Conservation (phyloP, 2,113 vertebrate species). For the Brachionichthys hirsutus region DNA sequence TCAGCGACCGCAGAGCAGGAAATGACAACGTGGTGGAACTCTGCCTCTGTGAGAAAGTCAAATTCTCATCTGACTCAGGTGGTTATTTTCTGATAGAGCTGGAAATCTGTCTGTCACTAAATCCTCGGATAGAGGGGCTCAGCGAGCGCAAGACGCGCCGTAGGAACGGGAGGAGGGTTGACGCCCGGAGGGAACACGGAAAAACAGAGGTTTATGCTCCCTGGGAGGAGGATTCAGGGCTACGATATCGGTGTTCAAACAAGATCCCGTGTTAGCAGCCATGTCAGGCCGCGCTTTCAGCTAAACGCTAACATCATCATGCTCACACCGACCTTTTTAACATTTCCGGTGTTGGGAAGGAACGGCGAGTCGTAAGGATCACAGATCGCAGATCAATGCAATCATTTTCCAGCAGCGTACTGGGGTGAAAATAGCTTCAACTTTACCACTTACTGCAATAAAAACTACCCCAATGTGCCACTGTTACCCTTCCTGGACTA, state of each 20-base stretch:
- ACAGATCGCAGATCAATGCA: too few relatives aligned
- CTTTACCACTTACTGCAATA: too few relatives aligned
- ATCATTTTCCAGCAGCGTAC: too few relatives aligned
- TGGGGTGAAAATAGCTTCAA: too few relatives aligned
- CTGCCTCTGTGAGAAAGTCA: slow-evolving; percentile 8
- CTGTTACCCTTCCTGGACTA: too few relatives aligned
- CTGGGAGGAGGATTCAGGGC: neutral
- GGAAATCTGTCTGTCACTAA: slow-evolving; percentile 47
- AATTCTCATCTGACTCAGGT: slow-evolving; percentile 23
- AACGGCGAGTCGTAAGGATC: neutral
- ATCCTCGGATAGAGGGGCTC: slow-evolving; percentile 48
- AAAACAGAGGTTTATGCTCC: neutral
- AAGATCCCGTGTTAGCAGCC: too few relatives aligned
- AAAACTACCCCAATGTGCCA: too few relatives aligned
- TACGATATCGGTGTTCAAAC: neutral
- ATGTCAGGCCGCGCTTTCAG: too few relatives aligned
- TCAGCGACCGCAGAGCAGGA: neutral
- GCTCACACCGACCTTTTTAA: neutral
- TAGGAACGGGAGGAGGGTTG: slow-evolving; percentile 26
- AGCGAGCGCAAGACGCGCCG: slow-evolving; percentile 22
- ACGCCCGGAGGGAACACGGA: neutral
- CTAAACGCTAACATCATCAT: neutral
- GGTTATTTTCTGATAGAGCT: slow-evolving; percentile 26
- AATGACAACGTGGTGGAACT: slow-evolving; percentile 11
- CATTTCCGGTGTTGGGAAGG: neutral